These are phyloP conservation scores for Drosophila falleni DNA, from an alignment of 2,888 invertebrate genomes.

Conservation along the genomic window DNA sequence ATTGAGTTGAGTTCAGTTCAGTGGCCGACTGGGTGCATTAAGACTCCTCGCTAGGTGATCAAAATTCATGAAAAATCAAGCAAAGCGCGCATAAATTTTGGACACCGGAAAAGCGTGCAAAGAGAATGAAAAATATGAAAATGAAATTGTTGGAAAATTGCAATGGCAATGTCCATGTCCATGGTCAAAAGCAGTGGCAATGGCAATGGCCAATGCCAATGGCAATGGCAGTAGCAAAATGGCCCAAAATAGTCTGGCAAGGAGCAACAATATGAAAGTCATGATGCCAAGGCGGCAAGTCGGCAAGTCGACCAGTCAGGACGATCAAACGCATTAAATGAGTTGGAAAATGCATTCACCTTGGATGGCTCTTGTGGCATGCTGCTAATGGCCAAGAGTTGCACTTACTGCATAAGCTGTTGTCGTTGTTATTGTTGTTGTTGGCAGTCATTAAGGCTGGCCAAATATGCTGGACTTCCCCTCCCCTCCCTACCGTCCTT, in stretches of 20 bases:
- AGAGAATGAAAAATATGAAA: constrained; percentile 57
- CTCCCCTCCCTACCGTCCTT: constrained; percentile 20
- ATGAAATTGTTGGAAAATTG: constrained; percentile 70
- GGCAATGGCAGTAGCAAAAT: constrained; percentile 11
- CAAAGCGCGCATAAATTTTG: constrained; percentile 50
- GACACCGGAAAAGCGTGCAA: constrained; percentile 34
- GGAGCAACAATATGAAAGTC: constrained; percentile 24
- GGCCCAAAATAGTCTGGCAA: constrained; percentile 14
- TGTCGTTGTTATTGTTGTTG: constrained; percentile 8
- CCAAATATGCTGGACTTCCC: constrained; percentile 28
- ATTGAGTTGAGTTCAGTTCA: constrained; percentile 17
- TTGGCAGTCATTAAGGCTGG: constrained; percentile 42
- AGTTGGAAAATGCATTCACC: constrained; percentile 64
- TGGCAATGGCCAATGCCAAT: constrained; percentile 9
- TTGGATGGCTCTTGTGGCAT: constrained; percentile 32
- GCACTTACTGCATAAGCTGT: constrained; percentile 25
- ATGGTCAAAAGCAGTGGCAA: constrained; percentile 19
- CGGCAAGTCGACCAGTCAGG: constrained; percentile 26
- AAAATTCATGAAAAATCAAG: constrained; percentile 65
- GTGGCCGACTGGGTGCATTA: constrained; percentile 35
- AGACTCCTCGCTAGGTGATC: constrained; percentile 58
- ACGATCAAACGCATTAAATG: constrained; percentile 58
- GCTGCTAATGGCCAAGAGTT: constrained; percentile 49
- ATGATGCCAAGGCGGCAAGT: constrained; percentile 14
- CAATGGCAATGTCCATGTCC: constrained; percentile 29